Evolutionary conservation across 2,888 invertebrate species (phyloP).

Genomic region (Lasioglossum lativentre): DNA sequence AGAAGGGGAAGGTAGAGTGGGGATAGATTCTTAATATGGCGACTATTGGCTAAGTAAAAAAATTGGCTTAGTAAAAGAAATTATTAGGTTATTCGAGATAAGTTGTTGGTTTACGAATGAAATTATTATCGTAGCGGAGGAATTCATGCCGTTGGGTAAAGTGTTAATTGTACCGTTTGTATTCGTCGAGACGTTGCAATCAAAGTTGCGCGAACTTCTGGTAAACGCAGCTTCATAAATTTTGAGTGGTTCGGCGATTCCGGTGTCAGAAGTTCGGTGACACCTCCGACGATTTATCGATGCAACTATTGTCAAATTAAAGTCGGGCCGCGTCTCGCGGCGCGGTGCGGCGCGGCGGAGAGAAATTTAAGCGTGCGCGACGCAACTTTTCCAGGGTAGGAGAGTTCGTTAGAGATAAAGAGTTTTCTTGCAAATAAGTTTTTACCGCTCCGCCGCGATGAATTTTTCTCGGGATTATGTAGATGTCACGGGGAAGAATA

Average conservation of each 20-base stretch:
- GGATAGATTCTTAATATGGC: no score
- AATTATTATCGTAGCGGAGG: not conserved
- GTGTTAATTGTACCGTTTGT: not conserved
- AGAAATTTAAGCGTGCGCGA: slow-evolving; percentile 48
- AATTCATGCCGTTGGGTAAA: not conserved
- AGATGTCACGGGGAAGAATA: slow-evolving; percentile 51
- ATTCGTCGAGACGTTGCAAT: slow-evolving; percentile 5
- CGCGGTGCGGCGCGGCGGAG: not conserved
- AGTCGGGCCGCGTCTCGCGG: slow-evolving; percentile 25
- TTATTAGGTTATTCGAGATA: not conserved
- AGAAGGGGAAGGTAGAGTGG: no score
- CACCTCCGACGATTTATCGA: slow-evolving; percentile 22
- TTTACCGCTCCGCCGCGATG: slow-evolving; percentile 55
- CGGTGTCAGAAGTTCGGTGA: not conserved
- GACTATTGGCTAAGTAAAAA: no score
- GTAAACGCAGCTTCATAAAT: not conserved
- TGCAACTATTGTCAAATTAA: slow-evolving; percentile 38
- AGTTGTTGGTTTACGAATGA: not conserved
- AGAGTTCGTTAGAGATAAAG: slow-evolving; percentile 71
- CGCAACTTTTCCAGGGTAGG: slow-evolving; percentile 46
- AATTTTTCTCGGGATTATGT: slow-evolving; percentile 66
- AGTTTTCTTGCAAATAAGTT: slow-evolving; percentile 70
- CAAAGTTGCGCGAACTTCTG: not conserved
- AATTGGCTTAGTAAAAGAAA: no score
- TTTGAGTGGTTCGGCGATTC: not conserved